Base-by-base conservation (phyloP, 2,797 vertebrate species). In the Sus cebifrons region DNA sequence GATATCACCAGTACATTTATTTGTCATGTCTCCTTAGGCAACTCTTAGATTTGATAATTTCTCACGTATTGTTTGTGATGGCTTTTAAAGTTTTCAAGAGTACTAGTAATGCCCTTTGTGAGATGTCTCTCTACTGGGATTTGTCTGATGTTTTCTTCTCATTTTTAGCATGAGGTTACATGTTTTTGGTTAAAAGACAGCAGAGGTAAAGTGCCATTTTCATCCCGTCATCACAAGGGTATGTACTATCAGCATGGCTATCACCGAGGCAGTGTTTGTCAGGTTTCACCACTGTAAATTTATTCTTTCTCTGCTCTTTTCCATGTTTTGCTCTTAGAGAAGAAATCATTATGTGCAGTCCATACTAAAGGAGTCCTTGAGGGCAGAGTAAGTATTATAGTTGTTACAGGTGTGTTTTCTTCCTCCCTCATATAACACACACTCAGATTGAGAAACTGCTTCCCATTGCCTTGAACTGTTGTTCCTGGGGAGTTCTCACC, bases 231-330 rank as follows among this genome's bases (percentile, higher is more conserved):
- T 32, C 17, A 36, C 21, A 79, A 60, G 21, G 32, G 32, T 17
- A 25, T 79, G 60, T 40, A 11, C 56, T 2, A 21, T 79, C 77
- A 79, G 32, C 77, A 79, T 1, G 0, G 8, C 29, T 52, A 60
- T 79, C 77, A 40, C 77, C 60, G 21, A 79, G 54, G 29, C 5
- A 56, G 27, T n/a, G 49, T 20, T n/a, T 77, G 49, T n/a, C 49
- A 77, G 52, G 21, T 36, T 79, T 25, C 77, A 36, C 21, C 56
- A 60, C 21, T 60, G 14, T 36, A 60, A 36, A 36, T 2, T 60
- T 1, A 27, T 0, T 58, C 11, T 79, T 7, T 29, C 27, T 15
- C 9, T 4, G 29, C 6, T 2, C 1, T 16, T 78, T 23, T 21
- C 14, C 8, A 56, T 6, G 3, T 20, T 40, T 23, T 49, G 27